Conservation (phyloP, 2,888 invertebrate species). For the Pogonocherus hispidulus region DNA sequence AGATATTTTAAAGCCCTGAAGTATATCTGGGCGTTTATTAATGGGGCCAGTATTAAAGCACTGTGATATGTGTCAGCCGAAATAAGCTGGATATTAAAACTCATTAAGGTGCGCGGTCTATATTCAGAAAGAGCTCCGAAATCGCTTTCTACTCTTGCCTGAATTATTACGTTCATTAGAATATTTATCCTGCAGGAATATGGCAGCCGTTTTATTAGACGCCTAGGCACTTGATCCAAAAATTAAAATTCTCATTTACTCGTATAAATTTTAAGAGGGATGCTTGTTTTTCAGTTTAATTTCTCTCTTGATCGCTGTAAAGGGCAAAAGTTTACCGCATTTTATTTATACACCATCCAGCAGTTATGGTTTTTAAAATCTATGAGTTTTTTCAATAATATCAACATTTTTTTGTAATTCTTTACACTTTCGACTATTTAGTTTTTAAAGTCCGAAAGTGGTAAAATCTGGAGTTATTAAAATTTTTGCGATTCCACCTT, state of each 20-base stretch:
- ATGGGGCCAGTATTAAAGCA: conserved; percentile 13
- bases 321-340: not conserved
- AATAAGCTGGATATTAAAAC: conserved; percentile 24
- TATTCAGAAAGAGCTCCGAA: conserved; percentile 17
- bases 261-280: not conserved
- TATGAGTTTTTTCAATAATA: not conserved
- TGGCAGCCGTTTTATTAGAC: conserved; percentile 10
- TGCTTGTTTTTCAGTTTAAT: conserved; percentile 1
- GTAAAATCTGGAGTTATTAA: no score
- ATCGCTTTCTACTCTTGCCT: conserved; percentile 16
- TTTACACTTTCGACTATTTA: no score
- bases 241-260: conserved; percentile 19
- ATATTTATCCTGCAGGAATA: conserved; percentile 16
- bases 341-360: not conserved
- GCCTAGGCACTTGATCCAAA: conserved; percentile 4
- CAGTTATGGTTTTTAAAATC: not conserved
- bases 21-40: conserved; percentile 18
- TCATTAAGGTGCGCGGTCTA: conserved; percentile 21
- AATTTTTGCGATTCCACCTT: no score
- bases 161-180: conserved; percentile 22
- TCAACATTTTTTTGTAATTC: no score
- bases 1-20: conserved; percentile 1
- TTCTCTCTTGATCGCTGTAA: not conserved
- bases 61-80: conserved; percentile 19
- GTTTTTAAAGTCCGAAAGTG: no score